A percentile compares a stretch with the other conserved stretches of the same genome.
phyloP scores from a whole-genome alignment of 2,888 invertebrate species.

The Corythucha ciliata region DNA sequence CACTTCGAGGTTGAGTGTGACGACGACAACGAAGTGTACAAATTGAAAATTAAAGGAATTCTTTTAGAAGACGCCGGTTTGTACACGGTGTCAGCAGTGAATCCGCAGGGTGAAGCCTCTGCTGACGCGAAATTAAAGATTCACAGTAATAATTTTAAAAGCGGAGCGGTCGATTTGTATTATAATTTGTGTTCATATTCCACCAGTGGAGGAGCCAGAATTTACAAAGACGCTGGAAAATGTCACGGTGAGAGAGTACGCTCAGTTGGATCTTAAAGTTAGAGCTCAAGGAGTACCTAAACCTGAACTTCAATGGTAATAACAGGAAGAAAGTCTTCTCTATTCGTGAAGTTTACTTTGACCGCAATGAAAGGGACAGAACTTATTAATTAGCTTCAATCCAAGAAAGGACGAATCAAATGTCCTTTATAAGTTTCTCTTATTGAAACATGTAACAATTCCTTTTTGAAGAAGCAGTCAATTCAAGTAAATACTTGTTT shows the following conservation, averaged over 20 bases:
- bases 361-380: neutral
- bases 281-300: slow-evolving; percentile 72
- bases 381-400: too few relatives aligned
- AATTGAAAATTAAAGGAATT: slow-evolving; percentile 61
- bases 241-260: slow-evolving; percentile 60
- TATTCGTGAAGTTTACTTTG: neutral
- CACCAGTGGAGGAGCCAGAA: slow-evolving; percentile 62
- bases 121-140: slow-evolving; percentile 60
- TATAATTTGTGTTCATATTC: slow-evolving; percentile 13
- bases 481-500: too few relatives aligned
- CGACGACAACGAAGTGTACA: slow-evolving; percentile 53
- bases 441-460: too few relatives aligned
- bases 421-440: too few relatives aligned
- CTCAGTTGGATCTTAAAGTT: slow-evolving; percentile 57
- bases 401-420: too few relatives aligned
- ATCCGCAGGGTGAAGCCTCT: slow-evolving; percentile 62
- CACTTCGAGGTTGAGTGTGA: slow-evolving; percentile 53
- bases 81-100: slow-evolving; percentile 68
- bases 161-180: neutral
- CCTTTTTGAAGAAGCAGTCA: too few relatives aligned
- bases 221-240: slow-evolving; percentile 63
- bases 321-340: slow-evolving; percentile 2
- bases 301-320: slow-evolving; percentile 68
- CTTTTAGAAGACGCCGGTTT: slow-evolving; percentile 63
- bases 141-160: slow-evolving; percentile 51